A percentile compares a stretch with the other conserved stretches of the same genome.
These are phyloP conservation scores for Terrapene triunguis DNA, from an alignment of 2,113 vertebrate genomes.

Conservation along the genomic window DNA sequence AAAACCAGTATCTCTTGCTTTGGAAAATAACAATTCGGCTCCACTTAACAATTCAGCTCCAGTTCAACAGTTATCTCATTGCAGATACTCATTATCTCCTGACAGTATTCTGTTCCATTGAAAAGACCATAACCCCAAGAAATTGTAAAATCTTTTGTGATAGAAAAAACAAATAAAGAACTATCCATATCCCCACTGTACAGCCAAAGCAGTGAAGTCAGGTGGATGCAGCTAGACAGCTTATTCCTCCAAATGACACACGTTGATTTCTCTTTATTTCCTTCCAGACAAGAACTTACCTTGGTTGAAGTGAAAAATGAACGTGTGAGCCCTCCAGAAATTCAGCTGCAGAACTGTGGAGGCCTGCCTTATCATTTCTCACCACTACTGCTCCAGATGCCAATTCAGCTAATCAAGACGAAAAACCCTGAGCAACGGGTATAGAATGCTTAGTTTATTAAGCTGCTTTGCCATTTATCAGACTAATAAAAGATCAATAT, in stretches of 20 bases:
- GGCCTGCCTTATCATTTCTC: constrained; percentile 77
- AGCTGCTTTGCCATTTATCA: not conserved
- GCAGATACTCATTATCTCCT: not conserved
- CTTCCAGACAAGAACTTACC: constrained; percentile 81
- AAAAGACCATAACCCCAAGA: not conserved
- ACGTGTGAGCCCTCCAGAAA: not conserved
- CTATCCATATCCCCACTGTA: not conserved
- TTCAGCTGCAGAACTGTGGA: constrained; percentile 73
- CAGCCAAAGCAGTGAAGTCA: not conserved
- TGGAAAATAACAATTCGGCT: not conserved
- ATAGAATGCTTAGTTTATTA: not conserved
- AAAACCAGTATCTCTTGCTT: not conserved
- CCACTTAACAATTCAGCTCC: not conserved
- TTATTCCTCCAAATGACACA: not conserved
- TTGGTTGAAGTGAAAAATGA: constrained; percentile 77
- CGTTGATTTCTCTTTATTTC: not conserved
- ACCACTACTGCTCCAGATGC: constrained; percentile 60
- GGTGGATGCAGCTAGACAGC: not conserved
- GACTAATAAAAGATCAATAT: not conserved
- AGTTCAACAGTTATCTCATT: rapidly evolving
- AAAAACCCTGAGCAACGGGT: constrained; percentile 81
- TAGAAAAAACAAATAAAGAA: not conserved
- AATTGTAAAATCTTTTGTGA: not conserved
- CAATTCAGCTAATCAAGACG: constrained; percentile 78
- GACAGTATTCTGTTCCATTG: not conserved